Percentiles rank a stretch among this genome's conserved stretches.
Evolutionary conservation across 2,113 vertebrate genomes (phyloP).

Genomic region (Pogona vitticeps): DNA sequence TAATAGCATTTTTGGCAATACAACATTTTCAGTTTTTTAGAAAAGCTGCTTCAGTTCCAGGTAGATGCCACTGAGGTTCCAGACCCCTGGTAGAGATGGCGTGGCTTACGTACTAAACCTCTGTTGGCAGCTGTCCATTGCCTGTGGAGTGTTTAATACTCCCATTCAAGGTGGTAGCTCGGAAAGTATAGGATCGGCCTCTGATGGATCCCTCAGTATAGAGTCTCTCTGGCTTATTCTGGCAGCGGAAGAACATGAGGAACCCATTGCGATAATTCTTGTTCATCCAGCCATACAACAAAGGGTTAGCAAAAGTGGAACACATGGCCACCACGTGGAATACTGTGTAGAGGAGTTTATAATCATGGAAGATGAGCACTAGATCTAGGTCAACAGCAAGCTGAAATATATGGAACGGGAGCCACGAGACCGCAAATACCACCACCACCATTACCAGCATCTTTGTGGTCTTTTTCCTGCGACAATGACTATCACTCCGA

Average conservation of each 20-base stretch:
- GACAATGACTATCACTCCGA: constrained; percentile 80
- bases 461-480: constrained; percentile 90
- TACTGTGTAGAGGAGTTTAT: constrained; percentile 89
- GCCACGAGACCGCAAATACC: constrained; percentile 89
- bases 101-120: constrained; percentile 73
- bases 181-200: constrained; percentile 77
- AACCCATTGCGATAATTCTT: constrained; percentile 93
- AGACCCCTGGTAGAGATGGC: neutral
- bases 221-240: constrained; percentile 84
- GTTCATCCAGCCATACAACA: constrained; percentile 96
- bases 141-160: constrained; percentile 69
- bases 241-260: constrained; percentile 89
- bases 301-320: constrained; percentile 89
- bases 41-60: constrained; percentile 27
- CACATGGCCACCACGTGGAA: constrained; percentile 93
- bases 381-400: constrained; percentile 89
- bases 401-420: constrained; percentile 90
- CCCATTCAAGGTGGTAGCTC: constrained; percentile 78
- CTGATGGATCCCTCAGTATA: constrained; percentile 85
- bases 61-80: constrained; percentile 13
- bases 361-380: constrained; percentile 85
- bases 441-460: constrained; percentile 90
- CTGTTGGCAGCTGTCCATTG: constrained; percentile 79
- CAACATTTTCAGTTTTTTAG: neutral
- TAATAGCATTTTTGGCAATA: constrained; percentile 28